A percentile compares a stretch with the other conserved stretches of the same genome.
phyloP scores from a whole-genome alignment of 1,140 invertebrate genomes.

The Aphidius ervi region DNA sequence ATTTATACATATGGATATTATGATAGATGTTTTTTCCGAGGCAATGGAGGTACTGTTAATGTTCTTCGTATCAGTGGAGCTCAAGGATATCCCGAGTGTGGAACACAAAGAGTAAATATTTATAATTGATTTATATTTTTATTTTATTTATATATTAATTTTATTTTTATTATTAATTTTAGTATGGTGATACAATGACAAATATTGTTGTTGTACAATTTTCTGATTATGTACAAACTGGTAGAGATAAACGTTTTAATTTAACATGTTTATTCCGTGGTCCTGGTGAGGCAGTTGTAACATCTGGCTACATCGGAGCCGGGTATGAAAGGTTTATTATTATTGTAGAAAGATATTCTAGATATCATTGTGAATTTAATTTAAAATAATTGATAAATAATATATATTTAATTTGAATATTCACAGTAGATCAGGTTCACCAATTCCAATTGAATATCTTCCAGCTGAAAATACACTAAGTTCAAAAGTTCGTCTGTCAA shows the following conservation, averaged over 20 bases:
- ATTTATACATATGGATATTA: conserved; percentile 92
- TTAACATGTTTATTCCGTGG: conserved; percentile 85
- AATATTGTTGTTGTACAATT: conserved; percentile 93
- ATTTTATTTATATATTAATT: neutral
- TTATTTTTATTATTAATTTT: conserved; percentile 29
- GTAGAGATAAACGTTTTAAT: conserved; percentile 86
- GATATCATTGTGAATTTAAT: neutral
- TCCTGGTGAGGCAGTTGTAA: conserved; percentile 87
- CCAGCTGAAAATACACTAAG: conserved; percentile 86
- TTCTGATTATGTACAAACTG: conserved; percentile 88
- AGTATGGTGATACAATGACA: conserved; percentile 89
- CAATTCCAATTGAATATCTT: conserved; percentile 85
- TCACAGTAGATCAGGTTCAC: conserved; percentile 72
- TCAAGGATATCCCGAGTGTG: conserved; percentile 87
- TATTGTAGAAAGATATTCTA: conserved; percentile 21
- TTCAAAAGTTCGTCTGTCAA: conserved; percentile 78
- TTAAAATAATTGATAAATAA: conserved; percentile 8
- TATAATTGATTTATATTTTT: conserved; percentile 9
- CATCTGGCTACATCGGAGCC: conserved; percentile 88
- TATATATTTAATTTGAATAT: conserved; percentile 11
- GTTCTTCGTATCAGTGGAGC: conserved; percentile 80
- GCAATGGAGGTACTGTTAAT: conserved; percentile 79
- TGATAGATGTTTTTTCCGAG: conserved; percentile 85
- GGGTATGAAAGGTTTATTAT: conserved; percentile 62
- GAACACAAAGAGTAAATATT: conserved; percentile 69